phyloP scores from a whole-genome alignment of 2,888 invertebrate species.

The Leptodirus hochenwartii region DNA sequence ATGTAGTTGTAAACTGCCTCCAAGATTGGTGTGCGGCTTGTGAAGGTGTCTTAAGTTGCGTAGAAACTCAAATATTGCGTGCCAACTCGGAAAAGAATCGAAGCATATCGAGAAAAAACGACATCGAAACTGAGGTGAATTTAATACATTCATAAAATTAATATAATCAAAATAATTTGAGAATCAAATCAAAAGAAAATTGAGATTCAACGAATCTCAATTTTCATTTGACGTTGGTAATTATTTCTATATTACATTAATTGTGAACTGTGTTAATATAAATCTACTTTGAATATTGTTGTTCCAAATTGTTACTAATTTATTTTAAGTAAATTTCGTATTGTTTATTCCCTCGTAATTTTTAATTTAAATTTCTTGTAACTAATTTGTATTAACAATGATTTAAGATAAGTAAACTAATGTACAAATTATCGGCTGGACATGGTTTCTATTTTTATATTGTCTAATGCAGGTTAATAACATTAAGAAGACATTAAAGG shows the following conservation, averaged over 20 bases:
- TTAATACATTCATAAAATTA: background rate
- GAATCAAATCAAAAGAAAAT: background rate
- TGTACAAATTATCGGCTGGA: no score
- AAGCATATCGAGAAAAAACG: constrained; percentile 59
- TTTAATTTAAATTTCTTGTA: background rate
- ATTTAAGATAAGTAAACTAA: no score
- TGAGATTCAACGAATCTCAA: background rate
- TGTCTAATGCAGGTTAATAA: constrained; percentile 46
- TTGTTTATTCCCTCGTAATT: no score
- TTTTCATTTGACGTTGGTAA: background rate
- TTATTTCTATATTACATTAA: no score
- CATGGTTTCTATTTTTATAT: constrained; percentile 6
- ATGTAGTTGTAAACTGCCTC: constrained; percentile 61
- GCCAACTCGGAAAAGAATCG: constrained; percentile 76
- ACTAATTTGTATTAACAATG: no score
- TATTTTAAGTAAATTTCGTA: no score
- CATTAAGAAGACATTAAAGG: constrained; percentile 77
- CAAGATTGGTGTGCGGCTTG: constrained; percentile 84
- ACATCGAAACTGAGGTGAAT: constrained; percentile 70
- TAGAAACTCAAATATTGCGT: constrained; percentile 73
- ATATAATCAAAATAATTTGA: background rate
- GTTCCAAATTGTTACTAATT: no score
- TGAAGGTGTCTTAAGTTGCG: constrained; percentile 72
- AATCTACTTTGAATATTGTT: no score
- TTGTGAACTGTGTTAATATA: no score